Evolutionary conservation across 2,888 invertebrate genomes (phyloP).

Genomic region (Pammene aurita): DNA sequence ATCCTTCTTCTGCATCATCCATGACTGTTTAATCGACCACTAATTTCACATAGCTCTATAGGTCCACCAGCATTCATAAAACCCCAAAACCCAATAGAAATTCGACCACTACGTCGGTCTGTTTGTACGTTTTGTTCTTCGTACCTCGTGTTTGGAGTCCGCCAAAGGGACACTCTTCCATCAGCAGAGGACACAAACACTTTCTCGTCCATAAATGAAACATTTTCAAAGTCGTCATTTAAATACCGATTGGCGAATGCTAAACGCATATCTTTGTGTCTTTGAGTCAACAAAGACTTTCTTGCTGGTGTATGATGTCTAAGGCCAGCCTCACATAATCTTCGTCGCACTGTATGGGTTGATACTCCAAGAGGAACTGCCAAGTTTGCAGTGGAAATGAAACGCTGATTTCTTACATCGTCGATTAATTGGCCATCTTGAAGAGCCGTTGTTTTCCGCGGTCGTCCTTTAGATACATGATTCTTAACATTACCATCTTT

Average conservation of each 20-base stretch:
- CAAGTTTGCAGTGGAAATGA: neutral
- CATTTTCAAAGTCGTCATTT: constrained; percentile 32
- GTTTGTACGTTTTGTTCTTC: constrained; percentile 2
- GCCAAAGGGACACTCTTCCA: constrained; percentile 30
- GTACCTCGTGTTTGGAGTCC: constrained; percentile 1
- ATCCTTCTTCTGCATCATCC: neutral
- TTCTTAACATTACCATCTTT: neutral
- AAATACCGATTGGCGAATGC: constrained; percentile 35
- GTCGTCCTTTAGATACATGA: neutral
- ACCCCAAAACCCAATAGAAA: neutral
- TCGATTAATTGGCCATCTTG: neutral
- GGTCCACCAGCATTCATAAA: constrained; percentile 2
- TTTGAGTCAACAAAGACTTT: constrained; percentile 30
- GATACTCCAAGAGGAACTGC: constrained; percentile 1
- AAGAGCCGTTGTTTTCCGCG: neutral
- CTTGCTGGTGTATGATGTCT: constrained; percentile 30
- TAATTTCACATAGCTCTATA: neutral
- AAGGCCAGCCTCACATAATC: constrained; percentile 23
- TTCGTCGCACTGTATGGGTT: constrained; percentile 12
- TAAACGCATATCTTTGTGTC: constrained; percentile 33
- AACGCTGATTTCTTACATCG: neutral
- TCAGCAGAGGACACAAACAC: constrained; percentile 37
- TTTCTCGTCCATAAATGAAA: constrained; percentile 40
- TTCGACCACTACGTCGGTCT: neutral
- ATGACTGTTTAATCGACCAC: neutral